Conservation (phyloP, 2,113 vertebrate species). For the Mormyrus lacerda region DNA sequence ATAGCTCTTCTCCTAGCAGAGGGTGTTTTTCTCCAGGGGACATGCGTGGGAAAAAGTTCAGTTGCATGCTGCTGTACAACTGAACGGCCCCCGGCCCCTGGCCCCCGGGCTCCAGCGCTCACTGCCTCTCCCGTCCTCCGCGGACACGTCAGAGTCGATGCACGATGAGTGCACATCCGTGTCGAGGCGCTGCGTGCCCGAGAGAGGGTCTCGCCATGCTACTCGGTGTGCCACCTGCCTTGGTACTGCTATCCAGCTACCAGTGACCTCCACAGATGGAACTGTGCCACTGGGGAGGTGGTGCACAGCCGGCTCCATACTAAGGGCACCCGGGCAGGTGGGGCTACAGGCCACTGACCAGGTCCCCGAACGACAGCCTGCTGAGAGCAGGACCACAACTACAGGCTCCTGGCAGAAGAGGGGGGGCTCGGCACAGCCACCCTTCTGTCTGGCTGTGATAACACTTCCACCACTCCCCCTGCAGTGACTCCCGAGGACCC, state of each 20-base stretch:
- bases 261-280: not conserved
- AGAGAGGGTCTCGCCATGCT: not conserved
- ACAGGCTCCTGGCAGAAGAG: not conserved
- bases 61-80: not conserved
- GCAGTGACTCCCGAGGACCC: not conserved
- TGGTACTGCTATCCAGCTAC: not conserved
- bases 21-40: not conserved
- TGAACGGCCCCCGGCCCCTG: not conserved
- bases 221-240: not conserved
- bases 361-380: not conserved
- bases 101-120: not conserved
- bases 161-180: not conserved
- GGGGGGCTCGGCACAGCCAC: not conserved
- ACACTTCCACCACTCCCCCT: not conserved
- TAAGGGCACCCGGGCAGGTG: not conserved
- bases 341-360: not conserved
- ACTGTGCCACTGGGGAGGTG: not conserved
- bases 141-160: not conserved
- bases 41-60: not conserved
- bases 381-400: not conserved
- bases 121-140: not conserved
- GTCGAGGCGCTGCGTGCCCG: not conserved
- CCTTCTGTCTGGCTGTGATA: not conserved
- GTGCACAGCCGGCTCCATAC: not conserved
- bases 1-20: not conserved